A percentile compares a stretch with the other conserved stretches of the same genome.
Evolutionary conservation across 1,140 invertebrate genomes (phyloP).

Genomic region (Heliconius congener): DNA sequence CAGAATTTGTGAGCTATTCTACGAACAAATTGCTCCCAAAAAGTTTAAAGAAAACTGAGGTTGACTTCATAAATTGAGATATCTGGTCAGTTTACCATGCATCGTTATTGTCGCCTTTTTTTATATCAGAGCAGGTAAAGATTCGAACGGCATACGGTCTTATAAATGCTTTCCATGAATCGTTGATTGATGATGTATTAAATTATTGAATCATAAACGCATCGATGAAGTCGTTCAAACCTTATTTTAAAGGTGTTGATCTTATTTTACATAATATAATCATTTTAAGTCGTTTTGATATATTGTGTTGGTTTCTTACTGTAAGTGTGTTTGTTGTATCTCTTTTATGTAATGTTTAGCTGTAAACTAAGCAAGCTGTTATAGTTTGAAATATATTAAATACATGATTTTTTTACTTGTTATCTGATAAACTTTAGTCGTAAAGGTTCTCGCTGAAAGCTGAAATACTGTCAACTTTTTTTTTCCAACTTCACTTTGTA

Average conservation of each 20-base stretch:
- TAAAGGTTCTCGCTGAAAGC: too few relatives aligned
- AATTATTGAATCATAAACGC: conserved; percentile 60
- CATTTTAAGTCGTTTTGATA: conserved; percentile 7
- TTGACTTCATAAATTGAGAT: conserved; percentile 69
- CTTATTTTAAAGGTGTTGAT: conserved; percentile 32
- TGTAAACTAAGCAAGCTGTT: too few relatives aligned
- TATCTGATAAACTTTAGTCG: too few relatives aligned
- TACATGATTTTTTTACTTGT: too few relatives aligned
- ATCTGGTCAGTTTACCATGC: conserved; percentile 59
- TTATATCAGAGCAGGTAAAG: conserved; percentile 58
- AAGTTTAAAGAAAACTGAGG: conserved; percentile 40
- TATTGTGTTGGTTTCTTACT: background rate
- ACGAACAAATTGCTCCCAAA: conserved; percentile 62
- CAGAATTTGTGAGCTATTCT: conserved; percentile 43
- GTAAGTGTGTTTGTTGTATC: background rate
- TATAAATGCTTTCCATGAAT: conserved; percentile 58
- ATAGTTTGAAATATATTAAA: too few relatives aligned
- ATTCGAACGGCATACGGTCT: conserved; percentile 53
- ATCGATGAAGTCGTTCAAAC: conserved; percentile 45
- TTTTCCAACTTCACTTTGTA: too few relatives aligned
- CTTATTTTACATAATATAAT: conserved; percentile 10
- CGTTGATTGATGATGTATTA: conserved; percentile 67
- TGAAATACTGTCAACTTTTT: too few relatives aligned
- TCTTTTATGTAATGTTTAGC: background rate
- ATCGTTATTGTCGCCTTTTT: conserved; percentile 71